phyloP scores from a whole-genome alignment of 2,113 vertebrate genomes.

The Hemicordylus capensis region DNA sequence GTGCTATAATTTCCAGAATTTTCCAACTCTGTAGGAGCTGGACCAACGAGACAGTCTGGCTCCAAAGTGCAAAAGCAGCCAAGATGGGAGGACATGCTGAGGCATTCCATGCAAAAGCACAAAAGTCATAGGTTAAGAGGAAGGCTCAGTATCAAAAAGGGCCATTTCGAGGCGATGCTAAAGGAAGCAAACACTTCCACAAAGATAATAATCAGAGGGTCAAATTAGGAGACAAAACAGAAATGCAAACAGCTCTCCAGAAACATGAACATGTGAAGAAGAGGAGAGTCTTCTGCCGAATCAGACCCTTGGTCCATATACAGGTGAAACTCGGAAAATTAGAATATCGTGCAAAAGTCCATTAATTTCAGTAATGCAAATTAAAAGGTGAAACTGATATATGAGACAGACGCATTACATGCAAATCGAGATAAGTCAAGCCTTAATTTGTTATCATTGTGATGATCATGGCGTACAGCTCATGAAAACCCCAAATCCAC shows the following conservation, averaged over 20 bases:
- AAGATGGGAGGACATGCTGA: not conserved
- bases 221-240: not conserved
- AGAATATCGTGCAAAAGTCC: too few species aligned
- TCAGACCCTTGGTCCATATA: too few species aligned
- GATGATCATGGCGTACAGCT: too few species aligned
- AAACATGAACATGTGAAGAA: not conserved
- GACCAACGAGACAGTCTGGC: not conserved
- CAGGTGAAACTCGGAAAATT: too few species aligned
- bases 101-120: not conserved
- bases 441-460: too few species aligned
- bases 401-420: too few species aligned
- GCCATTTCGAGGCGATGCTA: not conserved
- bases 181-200: not conserved
- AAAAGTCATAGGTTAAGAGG: not conserved
- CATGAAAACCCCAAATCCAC: too few species aligned
- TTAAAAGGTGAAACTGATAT: too few species aligned
- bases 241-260: not conserved
- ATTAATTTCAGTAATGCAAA: too few species aligned
- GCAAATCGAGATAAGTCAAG: too few species aligned
- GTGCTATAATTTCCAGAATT: not conserved
- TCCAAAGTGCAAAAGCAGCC: not conserved
- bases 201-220: not conserved
- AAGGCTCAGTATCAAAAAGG: not conserved
- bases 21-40: not conserved
- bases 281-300: too few species aligned